Base-by-base conservation (phyloP, 2,888 invertebrate genomes). In the Deilephila porcellus region DNA sequence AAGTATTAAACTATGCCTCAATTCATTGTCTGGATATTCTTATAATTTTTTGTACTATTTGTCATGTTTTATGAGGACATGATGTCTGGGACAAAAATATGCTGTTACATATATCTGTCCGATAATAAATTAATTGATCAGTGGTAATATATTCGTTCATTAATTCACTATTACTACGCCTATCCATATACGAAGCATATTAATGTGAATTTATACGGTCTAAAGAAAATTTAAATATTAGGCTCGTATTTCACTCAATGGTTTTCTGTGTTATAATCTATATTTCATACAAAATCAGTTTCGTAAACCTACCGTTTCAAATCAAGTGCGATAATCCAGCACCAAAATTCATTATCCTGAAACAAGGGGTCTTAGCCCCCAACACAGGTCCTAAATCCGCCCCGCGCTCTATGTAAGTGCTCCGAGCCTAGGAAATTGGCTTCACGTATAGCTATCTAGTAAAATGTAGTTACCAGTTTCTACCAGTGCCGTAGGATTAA, bases 361-460 rank as follows among this genome's bases (percentile, higher is more conserved):
- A 29, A 60, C 8, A 14, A 59, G 11, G 17, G 37, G 63, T 7
- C 8, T 53, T 17, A 56, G 25, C 19, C 64, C 20, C 32, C 59
- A n/a, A n/a, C 4, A 56, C 8, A 19, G 4, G 7, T n/a, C 4
- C 72, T 45, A 19, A 62, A 20, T 73, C 56, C 72, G 64, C 19
- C 45, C 64, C 72, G 37, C 34, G 20, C 72, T 8, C 34, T 56
- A 29, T 37, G 67, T 74, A 73, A 62, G 74, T 74, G 70, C 71
- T 75, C 77, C 53, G 71, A 17, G 73, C 37, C 72, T 78, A 79
- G 78, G 76, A 79, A 76, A 78, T 78, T 73, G 70, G 60, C 67
- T 77, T 73, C 70, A 60, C 74, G 64, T 71, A 72, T 71, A 72
- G 20, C 20, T 67, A 72, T 20, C n/a, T 59, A 67, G 67, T 73